Evolutionary conservation across 2,888 invertebrate genomes (phyloP), one percentile per base, ranked within the genome.

Genomic region (Clitarchus hookeri): DNA sequence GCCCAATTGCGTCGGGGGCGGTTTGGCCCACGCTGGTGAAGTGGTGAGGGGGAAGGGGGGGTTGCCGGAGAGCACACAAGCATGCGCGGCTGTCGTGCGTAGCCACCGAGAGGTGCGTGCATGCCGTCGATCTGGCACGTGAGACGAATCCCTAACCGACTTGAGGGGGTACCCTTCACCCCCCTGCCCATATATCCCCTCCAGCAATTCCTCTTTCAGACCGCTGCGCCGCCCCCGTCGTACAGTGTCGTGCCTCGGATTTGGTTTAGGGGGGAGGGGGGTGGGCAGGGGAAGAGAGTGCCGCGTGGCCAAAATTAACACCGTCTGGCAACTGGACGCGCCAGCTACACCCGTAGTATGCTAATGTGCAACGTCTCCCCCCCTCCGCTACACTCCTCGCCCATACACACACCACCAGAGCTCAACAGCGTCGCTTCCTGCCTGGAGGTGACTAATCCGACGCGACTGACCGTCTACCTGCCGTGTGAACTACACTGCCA

Each of bases 251-350:
- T n/a, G 65, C 65, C 65, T 6, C 48, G 48, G 48, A 48, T 48
- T 48, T 48, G 48, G 48, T 48, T 8, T 6, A 1, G 48, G 3
- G 16, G 48, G 48, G 48, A 16, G 48, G 48, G 48, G 16, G 48
- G 48, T 2, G 48, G 48, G 16, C 4, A 48, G 48, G 48, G 3
- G 48, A 48, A 23, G 23, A n/a, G 13, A 65, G 65, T n/a, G 65
- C 65, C 65, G 65, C 65, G n/a, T 65, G 65, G 65, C 65, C 65
- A 65, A 65, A 65, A 65, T 65, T 65, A 65, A 65, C 65, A 65
- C 65, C 65, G 65, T 65, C 65, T 65, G 65, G 65, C 65, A 3
- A n/a, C 65, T n/a, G 65, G 65, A 65, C 65, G 16, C 48, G 11
- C 48, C 48, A 16, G 48, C 16, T 48, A 48, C 48, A 65, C 65